Evolutionary conservation across 1,140 invertebrate species (phyloP), one percentile per base, ranked within the genome.

Genomic region (Aphaenogaster ashmeadi): DNA sequence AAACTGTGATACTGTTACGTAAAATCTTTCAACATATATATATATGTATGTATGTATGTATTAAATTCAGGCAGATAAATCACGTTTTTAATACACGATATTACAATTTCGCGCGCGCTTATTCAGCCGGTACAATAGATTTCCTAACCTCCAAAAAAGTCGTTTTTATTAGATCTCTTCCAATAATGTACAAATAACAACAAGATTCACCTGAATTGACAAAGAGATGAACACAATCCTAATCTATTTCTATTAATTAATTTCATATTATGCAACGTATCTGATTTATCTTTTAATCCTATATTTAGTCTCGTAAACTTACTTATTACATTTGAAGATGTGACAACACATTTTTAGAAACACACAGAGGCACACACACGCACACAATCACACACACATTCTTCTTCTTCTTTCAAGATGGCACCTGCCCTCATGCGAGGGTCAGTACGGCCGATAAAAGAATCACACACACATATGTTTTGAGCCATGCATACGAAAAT

Each of bases 51-150:
- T 27, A 27, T 27, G 27, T 27, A 27, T 9, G 36, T 66, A 41
- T 18, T 2, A 33, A 50, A 74, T 56, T 36, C 18, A 7, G 8
- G 9, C 4, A 75, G 58, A 47, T 47, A 71, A 71, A 27, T 47
- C 18, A 8, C 0, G 0, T 47, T 71, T 15, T 47, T 6, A 6
- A 15, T n/a, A 27, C 15, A 71, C 13, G n/a, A 8, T 13, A 41
- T 27, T 71, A 71, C 6, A 71, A 27, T 71, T 47, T 44, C 18
- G 18, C 41, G 11, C 38, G 67, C n/a, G 67, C 21, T 47, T 75
- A 56, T 38, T 41, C 52, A 21, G 36, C 56, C n/a, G 50, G 18
- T 54, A 8, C 0, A 18, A 54, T n/a, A 74, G 11, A 56, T 58
- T 9, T 41, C 2, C 6, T 75, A 75, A 75, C 36, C 72, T 75